A percentile compares a stretch with the other conserved stretches of the same genome.
phyloP scores from a whole-genome alignment of 2,888 invertebrate genomes.

The Dexiosoma caninum region DNA sequence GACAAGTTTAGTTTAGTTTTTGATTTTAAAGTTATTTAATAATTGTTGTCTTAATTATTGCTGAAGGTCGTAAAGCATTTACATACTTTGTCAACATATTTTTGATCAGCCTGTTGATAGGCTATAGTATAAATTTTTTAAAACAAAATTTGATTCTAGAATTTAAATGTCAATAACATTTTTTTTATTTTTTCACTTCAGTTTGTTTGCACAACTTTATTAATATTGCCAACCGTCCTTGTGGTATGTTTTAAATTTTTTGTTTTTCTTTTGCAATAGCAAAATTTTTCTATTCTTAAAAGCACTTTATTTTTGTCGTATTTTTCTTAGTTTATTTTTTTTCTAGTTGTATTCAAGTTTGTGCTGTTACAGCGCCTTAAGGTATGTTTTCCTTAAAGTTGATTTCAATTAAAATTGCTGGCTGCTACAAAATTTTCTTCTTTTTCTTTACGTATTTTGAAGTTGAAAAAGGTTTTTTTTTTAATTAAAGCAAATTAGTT shows the following conservation, averaged over 20 bases:
- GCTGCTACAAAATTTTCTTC: background rate
- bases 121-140: background rate
- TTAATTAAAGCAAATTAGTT: too few species aligned
- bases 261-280: background rate
- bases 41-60: background rate
- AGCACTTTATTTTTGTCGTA: background rate
- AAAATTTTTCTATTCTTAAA: background rate
- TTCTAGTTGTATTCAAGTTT: background rate
- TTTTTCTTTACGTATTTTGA: background rate
- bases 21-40: background rate
- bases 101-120: conserved; percentile 4
- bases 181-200: conserved; percentile 1
- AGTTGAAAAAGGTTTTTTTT: too few species aligned
- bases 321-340: too few species aligned
- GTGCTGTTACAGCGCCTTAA: conserved; percentile 2
- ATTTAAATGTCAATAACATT: conserved; percentile 26
- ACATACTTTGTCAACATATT: too few species aligned
- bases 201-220: conserved; percentile 32
- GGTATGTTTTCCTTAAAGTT: conserved; percentile 17
- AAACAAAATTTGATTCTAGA: background rate
- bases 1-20: background rate
- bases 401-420: conserved; percentile 25
- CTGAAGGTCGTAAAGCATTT: conserved; percentile 10
- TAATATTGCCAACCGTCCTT: conserved; percentile 29
- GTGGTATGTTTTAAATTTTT: conserved; percentile 1